A percentile compares a stretch with the other conserved stretches of the same genome.
These are phyloP conservation scores for Megaleporinus macrocephalus DNA, from an alignment of 2,113 vertebrate genomes.

Conservation along the genomic window DNA sequence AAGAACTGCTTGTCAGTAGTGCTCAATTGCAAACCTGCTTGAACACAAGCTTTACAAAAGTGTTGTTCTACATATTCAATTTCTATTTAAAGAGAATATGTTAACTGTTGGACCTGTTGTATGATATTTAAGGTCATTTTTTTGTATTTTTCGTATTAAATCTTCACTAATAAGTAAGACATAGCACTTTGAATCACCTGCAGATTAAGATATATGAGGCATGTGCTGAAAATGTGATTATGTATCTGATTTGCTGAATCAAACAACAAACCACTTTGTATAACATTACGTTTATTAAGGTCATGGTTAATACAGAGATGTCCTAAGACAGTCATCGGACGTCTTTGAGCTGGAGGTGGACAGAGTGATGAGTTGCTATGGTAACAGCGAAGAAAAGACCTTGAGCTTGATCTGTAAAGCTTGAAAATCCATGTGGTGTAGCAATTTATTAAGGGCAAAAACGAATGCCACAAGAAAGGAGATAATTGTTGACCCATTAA, in stretches of 20 bases:
- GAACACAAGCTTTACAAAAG: constrained; percentile 16
- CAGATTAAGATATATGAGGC: neutral
- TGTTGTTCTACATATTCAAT: neutral
- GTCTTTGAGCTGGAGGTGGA: neutral
- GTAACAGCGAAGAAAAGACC: neutral
- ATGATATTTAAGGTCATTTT: neutral
- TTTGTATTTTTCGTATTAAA: neutral
- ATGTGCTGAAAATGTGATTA: neutral
- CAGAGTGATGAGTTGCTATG: constrained; percentile 20
- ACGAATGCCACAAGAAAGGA: neutral
- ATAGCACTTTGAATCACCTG: neutral
- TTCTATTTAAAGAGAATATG: neutral
- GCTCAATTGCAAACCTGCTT: constrained; percentile 18
- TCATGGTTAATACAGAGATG: neutral
- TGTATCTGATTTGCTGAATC: neutral
- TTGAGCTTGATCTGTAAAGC: neutral
- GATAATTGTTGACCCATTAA: neutral
- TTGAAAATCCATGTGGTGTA: neutral
- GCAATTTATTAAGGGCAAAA: neutral
- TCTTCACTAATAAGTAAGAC: too few relatives aligned
- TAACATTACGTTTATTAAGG: neutral
- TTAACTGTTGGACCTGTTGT: neutral
- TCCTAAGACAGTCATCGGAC: neutral
- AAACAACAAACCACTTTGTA: neutral
- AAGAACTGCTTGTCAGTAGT: neutral